Base-by-base conservation (phyloP, 2,113 vertebrate species). In the Pycnonotus jocosus region DNA sequence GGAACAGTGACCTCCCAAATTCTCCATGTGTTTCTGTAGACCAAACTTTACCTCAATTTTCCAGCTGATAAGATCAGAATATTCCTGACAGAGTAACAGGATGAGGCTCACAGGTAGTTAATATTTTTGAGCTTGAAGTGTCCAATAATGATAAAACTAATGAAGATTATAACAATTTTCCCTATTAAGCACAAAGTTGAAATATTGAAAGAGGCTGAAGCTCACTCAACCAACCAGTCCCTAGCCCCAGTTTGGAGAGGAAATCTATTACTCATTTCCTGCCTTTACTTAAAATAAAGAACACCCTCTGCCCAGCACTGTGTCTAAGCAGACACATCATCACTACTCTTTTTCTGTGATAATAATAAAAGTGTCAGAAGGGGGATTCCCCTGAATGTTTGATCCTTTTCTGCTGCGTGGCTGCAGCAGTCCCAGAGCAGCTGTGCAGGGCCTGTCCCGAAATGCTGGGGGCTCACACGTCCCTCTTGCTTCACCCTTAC, bases 221-320 rank as follows among this genome's bases (percentile, higher is more conserved):
- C 19, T 77, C 64, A 58, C 58, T 83, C 72, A 70, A 19, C 33
- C 60, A 81, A 58, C 14, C 57, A 83, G 58, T 76, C 48, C 80
- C 60, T 71, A 81, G 60, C 44, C 92, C 60, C 86, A 81, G 25
- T 82, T 48, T 57, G 38, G 54, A 91, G 80, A 93, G 84, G 92
- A 97, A 90, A 95, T 79, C 84, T 93, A 62, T 82, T 86, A 96
- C 90, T 96, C 94, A 94, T 95, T 96, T 96, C 94, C 95, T 79
- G 60, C 83, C 79, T 79, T 65, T 78, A 58, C 92, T 93, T 94
- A 88, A 97, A 97, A 97, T 96, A 92, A 81, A 95, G 85, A 90
- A 37, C 71, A 77, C 50, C 66, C 82, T 83, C 7, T 80, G 82
- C 84, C 92, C 91, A 88, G 64, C 47, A 40, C 94, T 3, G 44